A percentile compares a stretch with the other conserved stretches of the same genome.
Conservation (phyloP, 2,888 invertebrate species). For the Mimachlamys varia region DNA sequence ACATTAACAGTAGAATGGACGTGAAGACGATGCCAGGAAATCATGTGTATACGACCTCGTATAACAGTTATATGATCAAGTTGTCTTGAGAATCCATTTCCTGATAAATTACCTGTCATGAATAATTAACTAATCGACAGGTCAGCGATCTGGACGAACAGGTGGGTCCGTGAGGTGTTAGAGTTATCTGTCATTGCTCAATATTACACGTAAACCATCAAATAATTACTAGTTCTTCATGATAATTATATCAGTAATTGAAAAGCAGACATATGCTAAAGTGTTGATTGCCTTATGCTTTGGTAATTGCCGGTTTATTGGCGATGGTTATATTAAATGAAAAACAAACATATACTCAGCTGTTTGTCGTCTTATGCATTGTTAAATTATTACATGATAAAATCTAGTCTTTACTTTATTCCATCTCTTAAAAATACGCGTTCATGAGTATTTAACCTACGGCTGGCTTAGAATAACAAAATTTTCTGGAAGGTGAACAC, state of each 20-base stretch:
- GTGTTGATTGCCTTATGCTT: no score
- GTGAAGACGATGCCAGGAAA: not conserved
- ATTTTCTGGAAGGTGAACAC: not conserved
- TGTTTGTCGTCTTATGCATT: no score
- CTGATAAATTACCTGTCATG: constrained; percentile 1
- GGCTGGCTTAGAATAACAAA: not conserved
- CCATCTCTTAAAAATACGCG: not conserved
- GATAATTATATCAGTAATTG: no score
- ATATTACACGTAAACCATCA: not conserved
- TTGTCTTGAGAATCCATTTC: not conserved
- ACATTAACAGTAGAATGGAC: not conserved
- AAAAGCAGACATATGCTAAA: no score
- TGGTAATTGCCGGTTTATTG: not conserved
- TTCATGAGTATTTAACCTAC: not conserved
- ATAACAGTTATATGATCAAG: not conserved
- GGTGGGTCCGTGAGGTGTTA: not conserved
- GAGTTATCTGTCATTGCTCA: not conserved
- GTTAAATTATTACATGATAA: no score
- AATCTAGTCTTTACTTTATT: not conserved
- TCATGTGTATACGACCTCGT: not conserved
- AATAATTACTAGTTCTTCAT: not conserved
- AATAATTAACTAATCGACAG: not conserved
- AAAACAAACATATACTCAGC: no score
- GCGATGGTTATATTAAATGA: no score
- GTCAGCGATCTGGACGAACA: not conserved